These are phyloP conservation scores for Pentamera pediparva DNA, from an alignment of 53 echinoderm and acorn worm genomes.

Conservation along the genomic window DNA sequence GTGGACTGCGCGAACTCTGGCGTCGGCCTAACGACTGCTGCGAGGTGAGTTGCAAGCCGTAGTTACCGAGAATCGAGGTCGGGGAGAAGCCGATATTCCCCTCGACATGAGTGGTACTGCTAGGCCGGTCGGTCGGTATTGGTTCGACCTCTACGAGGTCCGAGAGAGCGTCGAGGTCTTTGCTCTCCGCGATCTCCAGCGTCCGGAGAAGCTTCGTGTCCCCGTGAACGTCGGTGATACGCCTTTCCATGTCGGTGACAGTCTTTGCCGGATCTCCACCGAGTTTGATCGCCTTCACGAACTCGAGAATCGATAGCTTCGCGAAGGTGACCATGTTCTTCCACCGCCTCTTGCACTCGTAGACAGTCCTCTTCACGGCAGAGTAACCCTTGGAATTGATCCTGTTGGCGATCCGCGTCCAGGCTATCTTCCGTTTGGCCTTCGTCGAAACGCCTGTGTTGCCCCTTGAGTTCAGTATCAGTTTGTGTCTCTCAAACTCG, in stretches of 20 bases:
- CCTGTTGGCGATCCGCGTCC: constrained; percentile 12
- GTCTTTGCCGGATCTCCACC: constrained; percentile 13
- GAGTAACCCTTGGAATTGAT: constrained; percentile 26
- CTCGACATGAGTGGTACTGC: too few relatives aligned
- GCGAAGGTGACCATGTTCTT: constrained; percentile 37
- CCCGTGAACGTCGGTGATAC: constrained; percentile 23
- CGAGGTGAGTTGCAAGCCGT: not conserved
- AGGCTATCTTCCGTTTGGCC: constrained; percentile 14
- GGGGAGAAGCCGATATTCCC: not conserved
- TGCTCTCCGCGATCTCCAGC: not conserved
- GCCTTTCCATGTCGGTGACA: constrained; percentile 11
- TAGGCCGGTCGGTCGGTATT: too few relatives aligned
- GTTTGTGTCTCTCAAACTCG: constrained; percentile 17
- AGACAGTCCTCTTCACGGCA: constrained; percentile 26
- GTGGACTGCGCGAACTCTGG: too few relatives aligned
- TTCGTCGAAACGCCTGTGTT: constrained; percentile 21
- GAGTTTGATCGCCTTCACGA: constrained; percentile 20
- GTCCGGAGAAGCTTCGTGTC: constrained; percentile 9
- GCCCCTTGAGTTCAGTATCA: constrained; percentile 4
- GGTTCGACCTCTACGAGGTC: not conserved
- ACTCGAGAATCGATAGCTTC: constrained; percentile 24
- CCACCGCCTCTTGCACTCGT: constrained; percentile 34
- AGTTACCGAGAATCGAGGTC: constrained; percentile 10
- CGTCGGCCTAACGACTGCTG: too few relatives aligned
- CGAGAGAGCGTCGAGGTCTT: constrained; percentile 15